Evolutionary conservation across 2,113 vertebrate genomes (phyloP).

Genomic region (Poeciliopsis prolifica): DNA sequence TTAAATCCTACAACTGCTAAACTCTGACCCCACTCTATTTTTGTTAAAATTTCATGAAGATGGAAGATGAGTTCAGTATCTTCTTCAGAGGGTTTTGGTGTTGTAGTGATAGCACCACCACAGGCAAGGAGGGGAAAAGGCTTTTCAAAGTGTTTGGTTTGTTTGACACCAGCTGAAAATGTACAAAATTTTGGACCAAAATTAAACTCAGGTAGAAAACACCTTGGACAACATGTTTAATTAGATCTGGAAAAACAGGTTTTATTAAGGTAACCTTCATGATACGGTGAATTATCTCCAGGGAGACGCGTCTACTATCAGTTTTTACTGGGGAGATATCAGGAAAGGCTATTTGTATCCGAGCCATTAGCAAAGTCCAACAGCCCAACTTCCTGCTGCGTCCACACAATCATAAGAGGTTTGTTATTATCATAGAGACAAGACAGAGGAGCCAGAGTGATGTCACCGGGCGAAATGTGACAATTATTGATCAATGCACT

Average conservation of each 20-base stretch:
- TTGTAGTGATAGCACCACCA: too few relatives aligned
- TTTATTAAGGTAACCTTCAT: not conserved
- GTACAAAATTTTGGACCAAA: too few relatives aligned
- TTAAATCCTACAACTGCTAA: too few relatives aligned
- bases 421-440: constrained; percentile 14
- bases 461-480: constrained; percentile 20
- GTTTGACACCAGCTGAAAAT: too few relatives aligned
- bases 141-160: too few relatives aligned
- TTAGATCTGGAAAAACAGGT: not conserved
- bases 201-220: too few relatives aligned
- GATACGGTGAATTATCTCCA: not conserved
- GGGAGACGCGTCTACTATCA: constrained; percentile 9
- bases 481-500: constrained; percentile 22
- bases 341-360: constrained; percentile 13
- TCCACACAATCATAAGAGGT: constrained; percentile 12
- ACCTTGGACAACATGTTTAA: not conserved
- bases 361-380: not conserved
- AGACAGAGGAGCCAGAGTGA: not conserved
- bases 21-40: too few relatives aligned
- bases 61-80: too few relatives aligned
- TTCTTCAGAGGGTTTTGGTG: too few relatives aligned
- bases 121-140: too few relatives aligned
- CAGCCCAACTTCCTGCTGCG: not conserved
- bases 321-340: not conserved
- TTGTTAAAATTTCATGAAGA: too few relatives aligned